Conservation (phyloP, 2,888 invertebrate genomes). For the Drosophila affinis region DNA sequence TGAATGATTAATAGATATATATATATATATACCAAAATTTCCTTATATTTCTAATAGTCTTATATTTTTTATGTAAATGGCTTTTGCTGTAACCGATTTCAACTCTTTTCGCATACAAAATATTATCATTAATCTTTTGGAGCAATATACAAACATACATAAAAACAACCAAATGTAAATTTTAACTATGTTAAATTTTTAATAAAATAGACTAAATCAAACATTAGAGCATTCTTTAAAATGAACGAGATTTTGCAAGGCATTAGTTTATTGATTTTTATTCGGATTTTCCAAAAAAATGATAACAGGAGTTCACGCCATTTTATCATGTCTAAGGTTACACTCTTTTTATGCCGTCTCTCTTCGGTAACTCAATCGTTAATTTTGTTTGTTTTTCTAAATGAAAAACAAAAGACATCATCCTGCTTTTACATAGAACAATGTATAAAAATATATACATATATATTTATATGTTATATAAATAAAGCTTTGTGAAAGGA, state of each 20-base stretch:
- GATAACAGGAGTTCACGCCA: too few relatives aligned
- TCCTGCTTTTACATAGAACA: neutral
- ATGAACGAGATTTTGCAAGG: neutral
- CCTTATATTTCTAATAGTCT: conserved; percentile 4
- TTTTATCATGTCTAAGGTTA: neutral
- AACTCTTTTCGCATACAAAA: neutral
- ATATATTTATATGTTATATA: neutral
- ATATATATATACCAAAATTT: neutral
- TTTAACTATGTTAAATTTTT: neutral
- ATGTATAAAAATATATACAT: neutral
- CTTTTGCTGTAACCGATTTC: neutral
- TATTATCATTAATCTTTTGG: neutral
- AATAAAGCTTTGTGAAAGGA: neutral
- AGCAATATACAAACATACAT: neutral
- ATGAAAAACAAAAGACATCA: neutral
- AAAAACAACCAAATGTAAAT: neutral
- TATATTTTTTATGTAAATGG: conserved; percentile 3
- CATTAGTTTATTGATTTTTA: too few relatives aligned
- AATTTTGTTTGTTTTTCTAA: too few relatives aligned
- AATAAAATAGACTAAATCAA: neutral
- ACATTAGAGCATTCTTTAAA: too few relatives aligned
- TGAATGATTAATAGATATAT: conserved; percentile 3
- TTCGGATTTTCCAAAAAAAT: too few relatives aligned
- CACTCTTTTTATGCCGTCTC: neutral
- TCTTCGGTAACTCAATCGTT: neutral